Conservation (phyloP, 2,113 vertebrate genomes). For the Microtus pennsylvanicus region DNA sequence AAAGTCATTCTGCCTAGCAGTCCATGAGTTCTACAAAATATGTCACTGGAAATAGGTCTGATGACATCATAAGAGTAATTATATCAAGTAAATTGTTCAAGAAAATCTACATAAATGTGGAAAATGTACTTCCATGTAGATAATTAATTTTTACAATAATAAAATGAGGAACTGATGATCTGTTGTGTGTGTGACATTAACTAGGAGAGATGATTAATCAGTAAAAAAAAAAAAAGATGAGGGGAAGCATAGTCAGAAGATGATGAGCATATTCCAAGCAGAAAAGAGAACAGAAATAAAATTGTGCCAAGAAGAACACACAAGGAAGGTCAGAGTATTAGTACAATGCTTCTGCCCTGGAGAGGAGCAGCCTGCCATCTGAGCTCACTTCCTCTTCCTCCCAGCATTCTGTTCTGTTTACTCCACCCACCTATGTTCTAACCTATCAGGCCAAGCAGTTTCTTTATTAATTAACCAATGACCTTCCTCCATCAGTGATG, state of each 20-base stretch:
- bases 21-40: slow-evolving; percentile 35
- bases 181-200: background rate
- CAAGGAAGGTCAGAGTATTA: background rate
- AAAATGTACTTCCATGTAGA: background rate
- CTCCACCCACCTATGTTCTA: too few relatives aligned
- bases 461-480: too few relatives aligned
- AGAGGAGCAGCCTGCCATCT: too few relatives aligned
- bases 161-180: slow-evolving; percentile 27
- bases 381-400: too few relatives aligned
- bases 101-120: background rate
- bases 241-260: background rate
- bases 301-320: background rate
- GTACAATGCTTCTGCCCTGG: background rate
- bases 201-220: slow-evolving; percentile 7
- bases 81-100: slow-evolving; percentile 32
- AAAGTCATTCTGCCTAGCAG: slow-evolving; percentile 2
- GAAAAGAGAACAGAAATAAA: background rate
- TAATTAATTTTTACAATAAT: slow-evolving; percentile 43
- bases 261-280: background rate
- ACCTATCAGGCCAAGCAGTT: too few relatives aligned
- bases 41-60: slow-evolving; percentile 22
- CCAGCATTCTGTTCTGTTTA: too few relatives aligned
- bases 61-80: slow-evolving; percentile 5
- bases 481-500: background rate
- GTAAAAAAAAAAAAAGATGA: slow-evolving; percentile 29